Conservation (phyloP, 2,113 vertebrate species). For the Festucalex cinctus region DNA sequence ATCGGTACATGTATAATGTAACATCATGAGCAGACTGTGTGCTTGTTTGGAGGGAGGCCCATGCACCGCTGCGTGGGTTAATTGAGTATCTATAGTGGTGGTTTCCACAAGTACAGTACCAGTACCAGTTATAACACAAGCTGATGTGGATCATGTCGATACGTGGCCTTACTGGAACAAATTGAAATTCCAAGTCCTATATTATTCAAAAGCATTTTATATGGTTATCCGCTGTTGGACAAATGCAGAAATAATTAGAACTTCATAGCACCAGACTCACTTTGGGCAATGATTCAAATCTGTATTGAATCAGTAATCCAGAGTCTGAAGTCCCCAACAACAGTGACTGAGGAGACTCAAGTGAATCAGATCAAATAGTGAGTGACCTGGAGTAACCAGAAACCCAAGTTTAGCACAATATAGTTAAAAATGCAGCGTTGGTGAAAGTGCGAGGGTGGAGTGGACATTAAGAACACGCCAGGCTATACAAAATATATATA, state of each 20-base stretch:
- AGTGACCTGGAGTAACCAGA: not conserved
- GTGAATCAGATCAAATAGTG: too few relatives aligned
- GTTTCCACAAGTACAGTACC: slow-evolving; percentile 24
- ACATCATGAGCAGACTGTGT: slow-evolving; percentile 31
- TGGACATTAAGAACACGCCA: slow-evolving; percentile 47
- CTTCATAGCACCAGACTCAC: not conserved
- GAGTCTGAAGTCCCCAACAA: too few relatives aligned
- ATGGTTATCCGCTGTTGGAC: not conserved
- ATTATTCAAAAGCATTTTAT: not conserved
- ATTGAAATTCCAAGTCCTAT: not conserved
- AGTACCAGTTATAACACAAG: not conserved
- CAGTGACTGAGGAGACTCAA: too few relatives aligned
- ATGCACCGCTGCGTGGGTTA: slow-evolving; percentile 35
- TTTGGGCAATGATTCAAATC: too few relatives aligned
- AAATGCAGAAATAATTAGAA: not conserved
- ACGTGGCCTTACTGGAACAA: not conserved
- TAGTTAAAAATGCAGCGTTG: slow-evolving; percentile 13
- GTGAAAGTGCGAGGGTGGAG: slow-evolving; percentile 30
- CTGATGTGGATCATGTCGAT: not conserved
- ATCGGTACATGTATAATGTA: slow-evolving; percentile 27
- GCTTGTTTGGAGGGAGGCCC: slow-evolving; percentile 16
- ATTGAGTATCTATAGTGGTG: slow-evolving; percentile 27
- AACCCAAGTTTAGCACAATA: not conserved
- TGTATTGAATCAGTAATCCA: too few relatives aligned
- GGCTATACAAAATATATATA: slow-evolving; percentile 29